Conservation (phyloP, 2,113 vertebrate genomes). For the Perognathus longimembris region DNA sequence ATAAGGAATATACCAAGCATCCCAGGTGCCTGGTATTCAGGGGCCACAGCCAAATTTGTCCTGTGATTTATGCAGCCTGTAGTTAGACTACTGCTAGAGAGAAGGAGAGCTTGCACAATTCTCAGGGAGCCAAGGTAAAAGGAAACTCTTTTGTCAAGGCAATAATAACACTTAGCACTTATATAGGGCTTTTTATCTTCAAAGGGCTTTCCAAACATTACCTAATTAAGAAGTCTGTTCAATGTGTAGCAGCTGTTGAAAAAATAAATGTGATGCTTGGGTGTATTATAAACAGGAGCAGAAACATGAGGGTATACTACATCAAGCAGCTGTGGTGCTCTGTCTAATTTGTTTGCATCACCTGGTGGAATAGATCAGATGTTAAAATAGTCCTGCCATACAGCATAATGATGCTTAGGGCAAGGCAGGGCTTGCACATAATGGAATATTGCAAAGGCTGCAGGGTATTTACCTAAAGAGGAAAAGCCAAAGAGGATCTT, state of each 20-base stretch:
- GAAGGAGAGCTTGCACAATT: slow-evolving; percentile 48
- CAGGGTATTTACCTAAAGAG: not conserved
- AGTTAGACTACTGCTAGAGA: slow-evolving; percentile 39
- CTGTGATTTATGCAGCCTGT: slow-evolving; percentile 54
- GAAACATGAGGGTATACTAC: slow-evolving; percentile 60
- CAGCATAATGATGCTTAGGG: slow-evolving; percentile 2
- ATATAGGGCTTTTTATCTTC: slow-evolving; percentile 77
- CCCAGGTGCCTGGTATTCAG: not conserved
- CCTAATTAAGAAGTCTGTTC: slow-evolving; percentile 80
- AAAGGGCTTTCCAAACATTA: slow-evolving; percentile 78
- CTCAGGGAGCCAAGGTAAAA: slow-evolving; percentile 56
- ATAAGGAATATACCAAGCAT: not conserved
- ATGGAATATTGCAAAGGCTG: not conserved
- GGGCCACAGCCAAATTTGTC: slow-evolving; percentile 44
- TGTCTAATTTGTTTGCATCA: slow-evolving; percentile 73
- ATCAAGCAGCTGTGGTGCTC: slow-evolving; percentile 54
- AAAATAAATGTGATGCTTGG: slow-evolving; percentile 79
- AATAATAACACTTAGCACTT: slow-evolving; percentile 80
- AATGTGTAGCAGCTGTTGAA: slow-evolving; percentile 76
- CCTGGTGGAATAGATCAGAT: slow-evolving; percentile 66
- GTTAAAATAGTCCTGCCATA: not conserved
- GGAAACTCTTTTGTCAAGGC: slow-evolving; percentile 72
- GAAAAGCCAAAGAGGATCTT: slow-evolving; percentile 10
- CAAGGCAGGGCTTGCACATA: not conserved
- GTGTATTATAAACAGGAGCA: slow-evolving; percentile 69